Conservation (phyloP, 2,113 vertebrate genomes). For the Nasalis larvatus region DNA sequence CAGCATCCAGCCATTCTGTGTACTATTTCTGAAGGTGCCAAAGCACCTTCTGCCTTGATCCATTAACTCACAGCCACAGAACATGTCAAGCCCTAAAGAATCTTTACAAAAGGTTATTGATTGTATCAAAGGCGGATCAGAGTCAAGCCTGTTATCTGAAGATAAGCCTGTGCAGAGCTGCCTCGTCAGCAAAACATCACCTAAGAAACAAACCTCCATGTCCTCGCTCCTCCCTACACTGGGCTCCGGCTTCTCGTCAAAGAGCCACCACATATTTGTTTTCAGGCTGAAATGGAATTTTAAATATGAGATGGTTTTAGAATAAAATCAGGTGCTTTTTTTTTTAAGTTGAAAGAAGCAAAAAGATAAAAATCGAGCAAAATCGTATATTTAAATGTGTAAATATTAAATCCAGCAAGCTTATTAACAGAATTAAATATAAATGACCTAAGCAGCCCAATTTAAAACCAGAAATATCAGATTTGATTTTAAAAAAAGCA, state of each 20-base stretch:
- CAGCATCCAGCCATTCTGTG: not conserved
- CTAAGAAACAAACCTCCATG: not conserved
- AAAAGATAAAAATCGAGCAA: not conserved
- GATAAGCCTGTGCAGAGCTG: constrained; percentile 23
- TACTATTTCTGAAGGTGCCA: not conserved
- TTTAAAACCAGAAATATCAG: not conserved
- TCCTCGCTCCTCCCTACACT: not conserved
- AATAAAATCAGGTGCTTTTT: not conserved
- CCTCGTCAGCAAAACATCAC: not conserved
- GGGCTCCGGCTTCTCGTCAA: not conserved
- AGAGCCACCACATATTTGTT: rapidly evolving
- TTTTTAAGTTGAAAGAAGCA: not conserved
- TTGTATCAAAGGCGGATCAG: constrained; percentile 35
- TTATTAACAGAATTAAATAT: not conserved
- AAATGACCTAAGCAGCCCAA: not conserved
- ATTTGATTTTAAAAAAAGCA: not conserved
- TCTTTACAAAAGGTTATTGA: constrained; percentile 59
- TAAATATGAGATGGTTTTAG: not conserved
- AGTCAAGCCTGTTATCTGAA: constrained; percentile 32
- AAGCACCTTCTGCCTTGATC: not conserved
- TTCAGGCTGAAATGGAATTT: constrained; percentile 8
- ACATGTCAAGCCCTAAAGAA: constrained; percentile 34
- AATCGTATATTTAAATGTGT: not conserved
- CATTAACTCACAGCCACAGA: constrained; percentile 43
- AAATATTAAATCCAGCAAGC: not conserved